Conservation (phyloP, 1,140 invertebrate species). For the Idris sp. region DNA sequence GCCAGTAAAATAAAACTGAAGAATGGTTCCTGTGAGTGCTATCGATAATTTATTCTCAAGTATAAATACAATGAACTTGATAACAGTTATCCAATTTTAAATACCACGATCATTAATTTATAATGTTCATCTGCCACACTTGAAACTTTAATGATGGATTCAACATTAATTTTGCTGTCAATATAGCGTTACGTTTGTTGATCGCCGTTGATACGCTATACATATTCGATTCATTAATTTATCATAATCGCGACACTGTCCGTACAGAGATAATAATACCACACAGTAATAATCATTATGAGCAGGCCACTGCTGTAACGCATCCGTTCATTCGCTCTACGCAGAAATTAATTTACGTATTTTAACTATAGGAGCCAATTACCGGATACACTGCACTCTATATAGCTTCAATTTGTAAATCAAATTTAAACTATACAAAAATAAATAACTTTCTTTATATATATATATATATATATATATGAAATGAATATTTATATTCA, state of each 20-base stretch:
- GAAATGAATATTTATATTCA: too few species aligned
- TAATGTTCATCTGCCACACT: conserved; percentile 31
- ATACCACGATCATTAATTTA: conserved; percentile 36
- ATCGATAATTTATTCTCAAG: background rate
- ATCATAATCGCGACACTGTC: conserved; percentile 61
- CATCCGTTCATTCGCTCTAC: conserved; percentile 32
- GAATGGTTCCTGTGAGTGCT: too few species aligned
- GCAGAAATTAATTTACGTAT: conserved; percentile 58
- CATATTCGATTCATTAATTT: conserved; percentile 62
- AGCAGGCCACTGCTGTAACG: conserved; percentile 50
- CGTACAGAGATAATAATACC: conserved; percentile 59
- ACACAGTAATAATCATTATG: conserved; percentile 59
- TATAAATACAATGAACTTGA: conserved; percentile 10
- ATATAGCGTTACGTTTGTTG: conserved; percentile 57
- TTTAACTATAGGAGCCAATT: conserved; percentile 58
- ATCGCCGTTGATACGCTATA: conserved; percentile 51
- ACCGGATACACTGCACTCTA: conserved; percentile 19
- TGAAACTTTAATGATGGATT: conserved; percentile 51
- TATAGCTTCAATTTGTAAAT: conserved; percentile 49
- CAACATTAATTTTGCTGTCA: conserved; percentile 47
- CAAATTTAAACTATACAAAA: conserved; percentile 16
- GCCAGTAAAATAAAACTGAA: too few species aligned
- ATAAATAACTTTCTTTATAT: conserved; percentile 9
- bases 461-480: too few species aligned
- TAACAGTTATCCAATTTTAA: conserved; percentile 17